Base-by-base conservation (phyloP, 2,797 vertebrate species). In the Amniataba percoides region DNA sequence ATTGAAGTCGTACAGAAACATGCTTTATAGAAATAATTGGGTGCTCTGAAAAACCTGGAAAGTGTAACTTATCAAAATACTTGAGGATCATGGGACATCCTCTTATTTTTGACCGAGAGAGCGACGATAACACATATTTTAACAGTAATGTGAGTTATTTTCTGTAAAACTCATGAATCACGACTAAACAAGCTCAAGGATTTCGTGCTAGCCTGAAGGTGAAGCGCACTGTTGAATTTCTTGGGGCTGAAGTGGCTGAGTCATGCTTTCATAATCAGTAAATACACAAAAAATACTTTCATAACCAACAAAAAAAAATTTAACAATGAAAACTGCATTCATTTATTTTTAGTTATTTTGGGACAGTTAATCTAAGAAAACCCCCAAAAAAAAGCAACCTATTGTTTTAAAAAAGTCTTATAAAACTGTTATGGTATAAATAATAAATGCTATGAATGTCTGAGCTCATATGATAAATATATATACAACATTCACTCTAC, bases 11-110 rank as follows among this genome's bases (percentile, higher is more conserved):
- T 36, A 36, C 34, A 36, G 23, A 77, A 73, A 80, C 64, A 64
- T 57, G 46, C 57, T 90, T 88, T 87, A 69, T 56, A 59, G 55
- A 64, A 79, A 65, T 74, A 63, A 74, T 78, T 86, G 62, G 43
- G 64, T 63, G 70, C 73, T 49, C 56, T 60, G 16, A 7, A 7
- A 86, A 74, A 61, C 14, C 67, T 51, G 13, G 13, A 70, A 56
- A 76, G 59, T 61, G 74, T 74, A 81, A 85, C 27, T 75, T 82
- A 71, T 88, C 56, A 71, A 80, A 82, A 48, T 57, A 42, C 66
- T 56, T 48, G 77, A 42, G 64, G 56, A 77, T 81, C 74, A 55
- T 15, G 61, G 51, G 74, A 78, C 56, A 18, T 39, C 46, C 73
- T 71, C 76, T 59, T 21, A 46, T 49, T 72, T 74, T 16, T 61